phyloP scores from a whole-genome alignment of 2,888 invertebrate species.

The Epistrophella euchroma region DNA sequence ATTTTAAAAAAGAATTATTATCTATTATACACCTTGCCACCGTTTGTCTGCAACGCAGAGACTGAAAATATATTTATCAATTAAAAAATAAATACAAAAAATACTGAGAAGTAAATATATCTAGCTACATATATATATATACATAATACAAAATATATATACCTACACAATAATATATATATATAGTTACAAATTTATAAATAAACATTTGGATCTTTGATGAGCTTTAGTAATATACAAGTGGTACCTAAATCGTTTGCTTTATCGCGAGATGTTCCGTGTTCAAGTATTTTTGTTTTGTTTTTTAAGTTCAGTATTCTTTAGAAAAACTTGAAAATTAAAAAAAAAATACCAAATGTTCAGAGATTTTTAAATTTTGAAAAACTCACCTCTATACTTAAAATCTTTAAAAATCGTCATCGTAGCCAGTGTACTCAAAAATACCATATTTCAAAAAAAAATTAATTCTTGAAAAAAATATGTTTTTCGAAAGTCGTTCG shows the following conservation, averaged over 20 bases:
- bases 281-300: conserved; percentile 34
- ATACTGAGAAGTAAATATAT: conserved; percentile 26
- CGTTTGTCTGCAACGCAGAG: conserved; percentile 72
- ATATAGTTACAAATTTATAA: conserved; percentile 68
- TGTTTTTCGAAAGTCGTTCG: conserved; percentile 41
- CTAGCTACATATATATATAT: conserved; percentile 22
- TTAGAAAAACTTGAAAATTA: conserved; percentile 1
- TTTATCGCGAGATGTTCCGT: conserved; percentile 48
- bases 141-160: conserved; percentile 4
- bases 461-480: conserved; percentile 38
- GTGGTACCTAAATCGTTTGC: conserved; percentile 28
- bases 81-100: conserved; percentile 50
- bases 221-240: conserved; percentile 59
- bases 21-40: conserved; percentile 60
- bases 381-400: conserved; percentile 49
- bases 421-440: conserved; percentile 34
- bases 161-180: conserved; percentile 1
- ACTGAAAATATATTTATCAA: conserved; percentile 70
- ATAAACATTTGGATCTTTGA: conserved; percentile 66
- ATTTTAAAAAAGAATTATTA: no score
- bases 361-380: conserved; percentile 22
- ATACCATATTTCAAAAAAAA: conserved; percentile 25
- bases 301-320: conserved; percentile 5
- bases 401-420: conserved; percentile 56
- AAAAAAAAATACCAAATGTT: conserved; percentile 1